Base-by-base conservation (phyloP, 2,888 invertebrate genomes). In the Tanypteryx hageni region DNA sequence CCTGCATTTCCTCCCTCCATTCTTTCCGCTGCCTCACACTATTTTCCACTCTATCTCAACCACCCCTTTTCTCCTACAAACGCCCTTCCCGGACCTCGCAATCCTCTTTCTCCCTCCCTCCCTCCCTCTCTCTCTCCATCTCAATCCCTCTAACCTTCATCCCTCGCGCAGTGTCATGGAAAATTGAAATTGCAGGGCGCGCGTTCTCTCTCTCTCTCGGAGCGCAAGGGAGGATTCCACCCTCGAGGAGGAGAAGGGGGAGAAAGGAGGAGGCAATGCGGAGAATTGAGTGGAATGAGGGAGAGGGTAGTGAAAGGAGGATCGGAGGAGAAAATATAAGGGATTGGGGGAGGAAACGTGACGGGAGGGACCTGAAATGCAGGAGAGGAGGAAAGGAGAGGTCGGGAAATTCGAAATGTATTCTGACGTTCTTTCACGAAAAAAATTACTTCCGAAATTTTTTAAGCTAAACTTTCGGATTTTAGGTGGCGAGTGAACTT, bases 91-190 rank as follows among this genome's bases (percentile, higher is more conserved):
- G 83, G 18, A 83, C 83, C 83, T 44, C 44, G 44, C 27, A 27
- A 58, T 16, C 13, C 83, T 44, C 44, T n/a, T 18, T n/a, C 56
- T n/a, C 56, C 86, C 61, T 13, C 27, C 9, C 86, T 18, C 31
- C 31, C 14, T 16, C 57, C 7, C 83, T 82, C 13, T 1, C 82
- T 5, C 27, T 44, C 5, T 44, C 82, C 5, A 44, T 9, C n/a
- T 44, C n/a, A n/a, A n/a, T n/a, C 83, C 0, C n/a, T 57, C 16
- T 57, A 18, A 18, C 10, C 57, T 57, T 57, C 10, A 44, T 27
- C 86, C 86, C 58, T 86, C 86, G 86, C 31, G 86, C 86, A 86
- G 27, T 86, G 86, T 86, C 86, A 86, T 61, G 86, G 86, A 86
- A 86, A 86, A 86, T 86, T 86, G 86, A 86, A 86, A 86, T 86